Base-by-base conservation (phyloP, 2,797 vertebrate genomes). In the Ptychobarbus kaznakovi region DNA sequence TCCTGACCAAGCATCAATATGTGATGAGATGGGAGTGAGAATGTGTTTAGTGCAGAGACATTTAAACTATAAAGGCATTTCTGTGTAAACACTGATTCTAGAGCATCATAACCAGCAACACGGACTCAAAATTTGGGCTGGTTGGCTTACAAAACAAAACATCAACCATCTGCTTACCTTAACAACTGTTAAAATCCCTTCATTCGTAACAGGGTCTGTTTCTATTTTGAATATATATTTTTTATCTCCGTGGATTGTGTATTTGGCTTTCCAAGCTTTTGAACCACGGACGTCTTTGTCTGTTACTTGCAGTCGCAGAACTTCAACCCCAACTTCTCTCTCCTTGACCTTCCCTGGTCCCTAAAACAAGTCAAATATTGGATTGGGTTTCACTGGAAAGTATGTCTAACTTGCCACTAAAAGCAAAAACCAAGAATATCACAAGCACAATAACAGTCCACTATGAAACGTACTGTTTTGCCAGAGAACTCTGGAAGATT, bases 191-290 rank as follows among this genome's bases (percentile, higher is more conserved):
- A 96, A 76, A 10, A 95, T 69, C 49, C 95, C 95, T 2, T 95
- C 92, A 4, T 96, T 96, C 16, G 95, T 95, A 32, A 87, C 28
- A 1, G 89, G 89, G 75, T 95, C 92, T 0, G 94, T 95, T 5
- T 12, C 13, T 42, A 96, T 93, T 63, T 61, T 85, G 80, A 93
- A 96, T 87, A 92, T 87, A 0, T 91, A 85, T 1, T 89, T 51
- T 6, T 81, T 5, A 70, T 95, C 92, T 85, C 91, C 93, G 0
- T 92, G 74, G 53, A 96, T 92, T 15, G 28, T 32, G 81, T 89
- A 95, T 80, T 88, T 90, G 0, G 89, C 93, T 63, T 40, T 94
- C 95, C 95, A 96, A 3, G 92, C 93, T 0, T 53, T 2, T 0
- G 94, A 90, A 3, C 89, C 90, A 80, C 6, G 87, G 0, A 15